Conservation (phyloP, 92 coral and sea anemone genomes). For the Epizoanthus stellaris region DNA sequence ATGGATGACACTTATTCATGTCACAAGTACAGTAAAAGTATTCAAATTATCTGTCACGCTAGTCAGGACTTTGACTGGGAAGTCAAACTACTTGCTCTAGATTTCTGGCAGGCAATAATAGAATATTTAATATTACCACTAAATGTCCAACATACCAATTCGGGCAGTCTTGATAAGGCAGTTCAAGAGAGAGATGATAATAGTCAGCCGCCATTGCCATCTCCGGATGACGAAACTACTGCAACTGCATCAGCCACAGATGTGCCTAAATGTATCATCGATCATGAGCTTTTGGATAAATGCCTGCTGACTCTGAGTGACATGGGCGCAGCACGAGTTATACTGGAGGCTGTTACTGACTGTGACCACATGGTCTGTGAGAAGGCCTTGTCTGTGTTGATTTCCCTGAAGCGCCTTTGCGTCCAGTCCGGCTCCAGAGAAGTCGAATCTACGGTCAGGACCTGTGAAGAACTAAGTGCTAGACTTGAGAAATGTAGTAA, state of each 20-base stretch:
- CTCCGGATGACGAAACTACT: neutral
- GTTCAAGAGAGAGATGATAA: neutral
- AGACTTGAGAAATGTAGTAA: neutral
- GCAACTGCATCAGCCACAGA: neutral
- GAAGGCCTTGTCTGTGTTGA: slow-evolving; percentile 68
- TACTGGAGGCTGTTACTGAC: slow-evolving; percentile 75
- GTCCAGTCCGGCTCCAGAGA: neutral
- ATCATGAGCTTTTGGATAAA: neutral
- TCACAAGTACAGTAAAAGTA: neutral
- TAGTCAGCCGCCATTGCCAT: neutral
- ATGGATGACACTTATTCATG: neutral
- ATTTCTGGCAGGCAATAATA: slow-evolving; percentile 73
- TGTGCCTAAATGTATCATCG: neutral
- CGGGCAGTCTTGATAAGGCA: neutral
- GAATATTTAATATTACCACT: neutral
- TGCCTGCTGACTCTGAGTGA: slow-evolving; percentile 37
- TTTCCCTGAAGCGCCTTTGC: slow-evolving; percentile 28
- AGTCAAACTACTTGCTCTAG: slow-evolving; percentile 82
- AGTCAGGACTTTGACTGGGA: slow-evolving; percentile 99
- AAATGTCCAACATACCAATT: neutral
- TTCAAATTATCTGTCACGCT: slow-evolving; percentile 43
- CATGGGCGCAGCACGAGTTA: slow-evolving; percentile 60
- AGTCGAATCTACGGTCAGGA: neutral
- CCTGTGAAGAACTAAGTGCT: slow-evolving; percentile 13
- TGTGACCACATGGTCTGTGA: slow-evolving; percentile 88